Conservation (phyloP, 1,140 invertebrate species). For the Papilio glaucus region DNA sequence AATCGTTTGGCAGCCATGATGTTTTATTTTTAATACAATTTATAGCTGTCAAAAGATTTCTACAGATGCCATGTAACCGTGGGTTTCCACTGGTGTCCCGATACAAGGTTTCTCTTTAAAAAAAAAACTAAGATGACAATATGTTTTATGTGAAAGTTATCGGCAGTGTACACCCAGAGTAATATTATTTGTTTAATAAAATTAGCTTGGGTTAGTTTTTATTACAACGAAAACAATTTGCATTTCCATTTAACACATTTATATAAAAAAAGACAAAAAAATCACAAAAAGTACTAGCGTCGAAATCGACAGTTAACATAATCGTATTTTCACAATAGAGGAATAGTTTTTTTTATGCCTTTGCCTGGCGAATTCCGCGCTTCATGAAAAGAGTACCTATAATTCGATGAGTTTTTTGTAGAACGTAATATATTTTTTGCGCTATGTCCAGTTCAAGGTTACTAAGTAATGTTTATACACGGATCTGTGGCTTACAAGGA, state of each 20-base stretch:
- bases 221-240: constrained; percentile 5
- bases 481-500: not conserved
- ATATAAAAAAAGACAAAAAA: not conserved
- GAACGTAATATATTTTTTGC: not conserved
- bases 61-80: no score
- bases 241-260: not conserved
- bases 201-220: not conserved
- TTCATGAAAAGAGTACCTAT: not conserved
- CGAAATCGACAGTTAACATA: not conserved
- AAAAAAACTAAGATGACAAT: no score
- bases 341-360: not conserved
- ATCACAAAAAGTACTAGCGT: not conserved
- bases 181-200: no score
- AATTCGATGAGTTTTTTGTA: not conserved
- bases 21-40: not conserved
- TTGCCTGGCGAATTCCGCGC: not conserved
- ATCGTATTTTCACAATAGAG: not conserved
- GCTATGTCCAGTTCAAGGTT: not conserved
- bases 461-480: not conserved
- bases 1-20: not conserved
- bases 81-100: no score
- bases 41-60: no score
- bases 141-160: no score
- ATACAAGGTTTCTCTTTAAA: no score
- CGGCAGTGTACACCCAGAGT: no score